Evolutionary conservation across 1,140 invertebrate genomes (phyloP).

Genomic region (Tetramorium alpestre): DNA sequence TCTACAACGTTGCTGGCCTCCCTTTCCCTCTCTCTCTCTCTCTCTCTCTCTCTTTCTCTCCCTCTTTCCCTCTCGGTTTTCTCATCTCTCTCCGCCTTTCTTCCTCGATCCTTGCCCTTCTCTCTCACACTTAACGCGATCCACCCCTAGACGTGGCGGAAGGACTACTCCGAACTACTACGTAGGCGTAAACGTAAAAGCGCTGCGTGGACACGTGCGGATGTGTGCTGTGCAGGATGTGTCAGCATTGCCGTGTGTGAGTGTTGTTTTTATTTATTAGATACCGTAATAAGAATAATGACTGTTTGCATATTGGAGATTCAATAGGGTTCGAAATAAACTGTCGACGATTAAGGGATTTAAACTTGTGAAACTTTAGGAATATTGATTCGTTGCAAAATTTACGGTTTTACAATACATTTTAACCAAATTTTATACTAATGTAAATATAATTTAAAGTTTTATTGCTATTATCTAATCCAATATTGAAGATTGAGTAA

Average conservation of each 20-base stretch:
- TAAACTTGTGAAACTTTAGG: not conserved
- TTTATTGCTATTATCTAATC: not conserved
- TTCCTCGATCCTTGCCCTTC: slow-evolving; percentile 22
- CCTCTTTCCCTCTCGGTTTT: slow-evolving; percentile 9
- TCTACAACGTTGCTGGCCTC: slow-evolving; percentile 31
- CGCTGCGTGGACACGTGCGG: not conserved
- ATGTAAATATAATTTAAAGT: not conserved
- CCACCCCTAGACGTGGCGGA: slow-evolving; percentile 57
- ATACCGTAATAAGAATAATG: not conserved
- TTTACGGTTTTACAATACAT: not conserved
- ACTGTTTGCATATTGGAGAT: not conserved
- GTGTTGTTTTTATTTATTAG: not conserved
- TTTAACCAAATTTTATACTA: not conserved
- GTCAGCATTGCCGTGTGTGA: not conserved
- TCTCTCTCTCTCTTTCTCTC: slow-evolving; percentile 27
- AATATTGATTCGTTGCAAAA: not conserved
- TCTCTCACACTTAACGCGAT: slow-evolving; percentile 43
- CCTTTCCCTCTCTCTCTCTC: not conserved
- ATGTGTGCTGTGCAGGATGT: slow-evolving; percentile 1
- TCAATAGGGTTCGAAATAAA: not conserved
- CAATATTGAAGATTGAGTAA: not conserved
- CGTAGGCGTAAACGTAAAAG: slow-evolving; percentile 21
- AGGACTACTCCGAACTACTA: slow-evolving; percentile 31
- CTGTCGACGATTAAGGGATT: not conserved
- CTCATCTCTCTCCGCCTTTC: slow-evolving; percentile 25